Conservation (phyloP, 2,797 vertebrate species). For the Parauchenoglanis ngamensis region DNA sequence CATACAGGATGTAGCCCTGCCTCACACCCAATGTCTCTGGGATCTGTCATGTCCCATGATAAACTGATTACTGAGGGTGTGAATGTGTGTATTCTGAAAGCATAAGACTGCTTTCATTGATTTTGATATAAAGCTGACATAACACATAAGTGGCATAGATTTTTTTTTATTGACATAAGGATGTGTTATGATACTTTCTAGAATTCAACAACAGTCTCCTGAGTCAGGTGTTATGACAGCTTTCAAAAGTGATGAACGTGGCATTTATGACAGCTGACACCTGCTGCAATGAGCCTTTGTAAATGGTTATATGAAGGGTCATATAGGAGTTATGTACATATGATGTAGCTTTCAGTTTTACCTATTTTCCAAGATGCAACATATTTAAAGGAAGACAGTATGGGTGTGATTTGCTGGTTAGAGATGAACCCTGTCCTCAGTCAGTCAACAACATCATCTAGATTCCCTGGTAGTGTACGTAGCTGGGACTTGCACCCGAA, state of each 20-base stretch:
- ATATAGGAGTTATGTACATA: neutral
- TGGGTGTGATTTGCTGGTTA: too few relatives aligned
- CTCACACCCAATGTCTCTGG: neutral
- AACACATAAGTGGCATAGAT: neutral
- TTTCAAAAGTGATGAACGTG: neutral
- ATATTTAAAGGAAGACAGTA: slow-evolving; percentile 9
- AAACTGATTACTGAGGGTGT: neutral
- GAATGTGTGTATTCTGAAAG: neutral
- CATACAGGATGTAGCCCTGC: neutral
- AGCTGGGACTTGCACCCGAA: neutral
- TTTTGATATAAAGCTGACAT: neutral
- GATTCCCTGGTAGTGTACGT: neutral
- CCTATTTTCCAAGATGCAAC: neutral
- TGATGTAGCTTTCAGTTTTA: neutral
- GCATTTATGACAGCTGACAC: neutral
- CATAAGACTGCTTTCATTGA: neutral
- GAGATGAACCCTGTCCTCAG: neutral
- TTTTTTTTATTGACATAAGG: neutral
- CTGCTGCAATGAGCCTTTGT: neutral
- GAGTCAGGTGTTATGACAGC: neutral
- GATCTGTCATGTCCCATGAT: neutral
- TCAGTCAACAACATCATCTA: neutral
- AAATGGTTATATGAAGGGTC: neutral
- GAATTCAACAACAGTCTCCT: neutral
- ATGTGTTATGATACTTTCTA: neutral